Evolutionary conservation across 2,113 vertebrate genomes (phyloP).

Genomic region (Siphamia tubifer): DNA sequence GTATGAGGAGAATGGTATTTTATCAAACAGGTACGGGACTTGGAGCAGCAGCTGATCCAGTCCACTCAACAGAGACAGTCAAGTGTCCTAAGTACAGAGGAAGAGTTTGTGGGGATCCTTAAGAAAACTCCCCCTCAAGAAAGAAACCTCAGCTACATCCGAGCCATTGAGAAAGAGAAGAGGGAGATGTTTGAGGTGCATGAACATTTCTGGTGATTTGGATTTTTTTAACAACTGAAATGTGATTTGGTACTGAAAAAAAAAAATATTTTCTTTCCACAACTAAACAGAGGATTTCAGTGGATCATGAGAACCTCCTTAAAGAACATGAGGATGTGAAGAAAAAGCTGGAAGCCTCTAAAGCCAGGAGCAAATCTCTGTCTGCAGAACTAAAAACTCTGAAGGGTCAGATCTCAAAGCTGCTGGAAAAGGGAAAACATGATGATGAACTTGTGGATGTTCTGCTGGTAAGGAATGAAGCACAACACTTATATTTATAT

Average conservation of each 20-base stretch:
- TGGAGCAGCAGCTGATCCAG: conserved; percentile 86
- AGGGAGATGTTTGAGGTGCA: conserved; percentile 86
- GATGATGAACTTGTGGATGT: conserved; percentile 89
- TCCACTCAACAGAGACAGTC: conserved; percentile 58
- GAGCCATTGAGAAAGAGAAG: conserved; percentile 85
- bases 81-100: conserved; percentile 53
- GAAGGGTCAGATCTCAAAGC: conserved; percentile 82
- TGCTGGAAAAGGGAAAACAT: conserved; percentile 88
- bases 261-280: neutral
- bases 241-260: neutral
- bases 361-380: conserved; percentile 85
- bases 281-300: conserved; percentile 75
- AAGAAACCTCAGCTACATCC: conserved; percentile 86
- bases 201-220: neutral
- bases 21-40: conserved; percentile 83
- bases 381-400: conserved; percentile 84
- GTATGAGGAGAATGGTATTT: neutral
- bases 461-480: conserved; percentile 81
- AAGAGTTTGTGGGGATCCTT: conserved; percentile 60
- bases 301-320: conserved; percentile 80
- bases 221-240: neutral
- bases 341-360: conserved; percentile 82
- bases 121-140: conserved; percentile 80
- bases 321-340: conserved; percentile 82
- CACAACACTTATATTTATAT: neutral